Conservation (phyloP, 2,888 invertebrate genomes). For the Leptinotarsa rubiginosa region DNA sequence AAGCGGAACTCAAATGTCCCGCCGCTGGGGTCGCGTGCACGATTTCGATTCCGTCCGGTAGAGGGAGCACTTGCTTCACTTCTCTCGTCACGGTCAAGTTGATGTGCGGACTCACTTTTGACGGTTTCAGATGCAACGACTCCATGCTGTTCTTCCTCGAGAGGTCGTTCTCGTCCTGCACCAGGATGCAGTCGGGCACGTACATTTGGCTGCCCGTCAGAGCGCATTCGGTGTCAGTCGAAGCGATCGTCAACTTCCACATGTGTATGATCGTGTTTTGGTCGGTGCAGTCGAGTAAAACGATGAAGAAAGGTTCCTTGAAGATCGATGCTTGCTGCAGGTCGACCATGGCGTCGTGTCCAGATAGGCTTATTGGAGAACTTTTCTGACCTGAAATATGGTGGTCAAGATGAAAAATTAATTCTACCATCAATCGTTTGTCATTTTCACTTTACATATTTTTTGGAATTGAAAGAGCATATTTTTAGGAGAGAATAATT, state of each 20-base stretch:
- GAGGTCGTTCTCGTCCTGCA: conserved; percentile 83
- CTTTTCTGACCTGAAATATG: conserved; percentile 54
- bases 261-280: conserved; percentile 91
- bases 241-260: conserved; percentile 94
- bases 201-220: conserved; percentile 85
- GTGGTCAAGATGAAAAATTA: not conserved
- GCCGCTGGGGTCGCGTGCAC: conserved; percentile 95
- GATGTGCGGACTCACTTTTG: conserved; percentile 76
- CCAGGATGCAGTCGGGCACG: conserved; percentile 86
- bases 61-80: conserved; percentile 77
- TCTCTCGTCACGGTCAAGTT: conserved; percentile 92
- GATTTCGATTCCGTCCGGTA: conserved; percentile 92
- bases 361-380: conserved; percentile 63
- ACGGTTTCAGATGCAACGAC: conserved; percentile 66
- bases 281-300: conserved; percentile 88
- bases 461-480: too few relatives aligned
- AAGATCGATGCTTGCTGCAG: conserved; percentile 87
- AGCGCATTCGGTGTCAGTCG: conserved; percentile 66
- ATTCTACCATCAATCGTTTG: not conserved
- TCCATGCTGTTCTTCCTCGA: conserved; percentile 65
- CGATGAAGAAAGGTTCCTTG: conserved; percentile 95
- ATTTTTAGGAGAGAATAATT: too few relatives aligned
- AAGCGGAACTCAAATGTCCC: conserved; percentile 96
- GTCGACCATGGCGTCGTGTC: conserved; percentile 90
- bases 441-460: too few relatives aligned